Evolutionary conservation across 2,113 vertebrate genomes (phyloP), one percentile per base, ranked within the genome.

Genomic region (Lepus timidus): DNA sequence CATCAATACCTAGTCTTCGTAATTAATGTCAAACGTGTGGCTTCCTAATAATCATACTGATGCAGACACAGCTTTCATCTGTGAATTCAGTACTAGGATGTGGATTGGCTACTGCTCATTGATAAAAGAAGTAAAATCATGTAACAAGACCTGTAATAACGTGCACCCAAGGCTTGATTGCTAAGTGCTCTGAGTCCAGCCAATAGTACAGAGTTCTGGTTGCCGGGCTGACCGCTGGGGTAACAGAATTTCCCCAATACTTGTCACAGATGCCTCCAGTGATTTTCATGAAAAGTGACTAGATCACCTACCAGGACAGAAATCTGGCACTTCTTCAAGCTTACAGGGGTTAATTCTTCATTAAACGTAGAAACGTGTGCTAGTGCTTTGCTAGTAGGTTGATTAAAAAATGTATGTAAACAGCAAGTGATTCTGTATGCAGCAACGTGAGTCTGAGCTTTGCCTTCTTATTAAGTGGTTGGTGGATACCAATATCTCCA

Each of bases 351-450:
- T 58, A 58, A 20, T 58, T 58, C 55, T 58, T 58, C 55, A 58
- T 58, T 58, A 58, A 29, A 10, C 67, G 44, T 73, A 71, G 22
- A 68, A 52, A 86, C 20, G 17, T 78, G 31, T 75, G 62, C 62
- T 94, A 86, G 16, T 80, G 70, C 19, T 91, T 89, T 89, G 44
- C 71, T 90, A 78, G 55, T 58, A 58, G 55, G 55, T 58, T 58
- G 55, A 17, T 58, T 58, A 17, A 58, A 58, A 58, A 58, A 14
- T 58, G 55, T 58, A 17, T 4, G 65, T 82, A 91, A 85, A 75
- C 27, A 12, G 20, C 81, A 65, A 70, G n/a, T 27, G 29, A 68
- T 39, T 88, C 33, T 49, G 6, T 70, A 36, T 80, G 73, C 90
- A 64, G n/a, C 25, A 78, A 91, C 89, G 0, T 12, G 68, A 88